Percentiles rank a stretch among this genome's conserved stretches.
Conservation (phyloP, 35 echinoderm and acorn worm genomes). For the Heliocidaris tuberculata region DNA sequence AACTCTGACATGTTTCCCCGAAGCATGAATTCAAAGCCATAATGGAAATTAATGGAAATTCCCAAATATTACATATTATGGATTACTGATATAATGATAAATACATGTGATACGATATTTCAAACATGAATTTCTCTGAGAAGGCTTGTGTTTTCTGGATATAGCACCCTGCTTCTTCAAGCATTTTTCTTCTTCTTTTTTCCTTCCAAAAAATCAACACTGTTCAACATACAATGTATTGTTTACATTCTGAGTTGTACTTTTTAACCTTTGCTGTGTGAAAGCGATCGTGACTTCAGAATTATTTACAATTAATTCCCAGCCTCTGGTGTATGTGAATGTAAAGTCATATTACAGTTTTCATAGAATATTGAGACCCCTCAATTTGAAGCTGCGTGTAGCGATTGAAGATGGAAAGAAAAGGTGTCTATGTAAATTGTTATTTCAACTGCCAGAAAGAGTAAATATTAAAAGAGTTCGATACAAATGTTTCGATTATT, state of each 20-base stretch:
- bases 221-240: background rate
- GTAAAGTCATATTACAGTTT: background rate
- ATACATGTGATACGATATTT: too few species aligned
- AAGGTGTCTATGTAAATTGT: constrained; percentile 11
- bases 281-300: background rate
- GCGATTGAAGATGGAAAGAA: background rate
- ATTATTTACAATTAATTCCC: background rate
- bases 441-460: background rate
- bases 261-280: background rate
- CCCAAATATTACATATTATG: too few species aligned
- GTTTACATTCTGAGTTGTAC: background rate
- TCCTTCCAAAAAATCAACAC: background rate
- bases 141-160: too few species aligned
- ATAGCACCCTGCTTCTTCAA: too few species aligned
- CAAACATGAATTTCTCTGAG: too few species aligned
- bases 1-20: too few species aligned
- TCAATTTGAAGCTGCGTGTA: background rate
- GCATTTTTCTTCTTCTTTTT: too few species aligned
- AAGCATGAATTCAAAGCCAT: too few species aligned
- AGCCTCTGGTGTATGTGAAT: background rate
- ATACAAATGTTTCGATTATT: background rate
- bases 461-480: background rate
- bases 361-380: background rate
- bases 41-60: too few species aligned
- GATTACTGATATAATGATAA: too few species aligned